Percentiles rank a stretch among this genome's conserved stretches.
These are phyloP conservation scores for Dromius quadrimaculatus DNA, from an alignment of 2,888 invertebrate genomes.

Conservation along the genomic window DNA sequence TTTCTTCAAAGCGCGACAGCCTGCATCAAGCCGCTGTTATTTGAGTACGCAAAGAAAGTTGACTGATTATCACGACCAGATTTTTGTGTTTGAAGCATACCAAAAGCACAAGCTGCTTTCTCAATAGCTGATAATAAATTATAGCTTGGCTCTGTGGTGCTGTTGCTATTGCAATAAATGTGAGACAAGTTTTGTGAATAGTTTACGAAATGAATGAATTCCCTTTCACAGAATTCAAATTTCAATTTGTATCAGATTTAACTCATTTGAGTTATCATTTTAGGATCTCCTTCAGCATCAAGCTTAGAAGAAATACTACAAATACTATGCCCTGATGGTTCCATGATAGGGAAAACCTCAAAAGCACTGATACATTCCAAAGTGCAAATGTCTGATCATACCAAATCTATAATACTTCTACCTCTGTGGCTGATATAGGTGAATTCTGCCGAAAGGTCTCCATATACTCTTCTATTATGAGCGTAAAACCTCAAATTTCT, in stretches of 20 bases:
- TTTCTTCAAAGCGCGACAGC: background rate
- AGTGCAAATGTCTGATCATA: background rate
- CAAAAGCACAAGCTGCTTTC: background rate
- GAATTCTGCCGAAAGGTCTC: background rate
- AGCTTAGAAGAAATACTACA: background rate
- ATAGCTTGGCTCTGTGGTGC: background rate
- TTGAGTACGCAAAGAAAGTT: background rate
- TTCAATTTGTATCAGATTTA: background rate
- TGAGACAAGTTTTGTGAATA: background rate
- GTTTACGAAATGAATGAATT: background rate
- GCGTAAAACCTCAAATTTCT: background rate
- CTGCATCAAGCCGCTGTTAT: background rate
- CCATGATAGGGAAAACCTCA: background rate
- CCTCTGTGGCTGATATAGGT: background rate
- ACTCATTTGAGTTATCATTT: background rate
- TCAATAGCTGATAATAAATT: background rate
- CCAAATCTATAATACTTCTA: background rate
- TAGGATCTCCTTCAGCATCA: background rate
- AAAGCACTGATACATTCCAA: background rate
- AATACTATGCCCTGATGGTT: constrained; percentile 2
- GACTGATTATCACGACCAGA: background rate
- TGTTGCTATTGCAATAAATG: background rate
- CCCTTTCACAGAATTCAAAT: background rate
- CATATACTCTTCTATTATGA: background rate
- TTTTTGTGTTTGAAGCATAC: background rate